Evolutionary conservation across 2,888 invertebrate species (phyloP).

Genomic region (Clusia tigrina): DNA sequence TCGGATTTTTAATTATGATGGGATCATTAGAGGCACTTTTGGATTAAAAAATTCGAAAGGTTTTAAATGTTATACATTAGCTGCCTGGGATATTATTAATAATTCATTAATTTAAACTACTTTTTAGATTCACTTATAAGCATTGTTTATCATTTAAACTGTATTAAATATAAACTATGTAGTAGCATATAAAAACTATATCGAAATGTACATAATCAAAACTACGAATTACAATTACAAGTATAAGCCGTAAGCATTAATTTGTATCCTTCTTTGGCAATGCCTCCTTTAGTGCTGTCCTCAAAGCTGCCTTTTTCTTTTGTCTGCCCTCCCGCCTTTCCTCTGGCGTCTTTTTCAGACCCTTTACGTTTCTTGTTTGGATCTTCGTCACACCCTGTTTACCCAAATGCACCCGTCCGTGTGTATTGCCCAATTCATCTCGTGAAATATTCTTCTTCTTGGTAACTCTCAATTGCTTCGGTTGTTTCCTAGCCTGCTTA

Average conservation of each 20-base stretch:
- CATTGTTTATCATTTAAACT: too few relatives aligned
- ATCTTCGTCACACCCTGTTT: constrained; percentile 81
- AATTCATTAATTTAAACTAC: too few relatives aligned
- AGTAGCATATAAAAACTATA: too few relatives aligned
- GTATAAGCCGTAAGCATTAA: constrained; percentile 14
- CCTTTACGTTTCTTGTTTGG: constrained; percentile 92
- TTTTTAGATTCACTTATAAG: too few relatives aligned
- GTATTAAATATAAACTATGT: too few relatives aligned
- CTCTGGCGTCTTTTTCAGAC: constrained; percentile 76
- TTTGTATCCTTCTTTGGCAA: too few relatives aligned
- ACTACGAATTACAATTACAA: neutral
- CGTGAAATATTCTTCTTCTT: constrained; percentile 91
- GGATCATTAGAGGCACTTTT: too few relatives aligned
- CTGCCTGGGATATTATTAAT: too few relatives aligned
- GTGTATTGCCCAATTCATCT: constrained; percentile 87
- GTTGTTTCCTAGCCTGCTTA: constrained; percentile 82
- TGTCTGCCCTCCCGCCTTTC: constrained; percentile 72
- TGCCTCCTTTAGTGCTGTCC: constrained; percentile 46
- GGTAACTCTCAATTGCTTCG: constrained; percentile 78
- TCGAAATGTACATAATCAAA: neutral
- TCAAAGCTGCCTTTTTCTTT: constrained; percentile 66
- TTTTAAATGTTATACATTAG: too few relatives aligned
- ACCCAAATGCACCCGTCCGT: constrained; percentile 93
- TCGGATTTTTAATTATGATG: too few relatives aligned
- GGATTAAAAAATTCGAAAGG: too few relatives aligned